Evolutionary conservation across 2,888 invertebrate genomes (phyloP), one percentile per base, ranked within the genome.

Genomic region (Drosophila meridionalis): DNA sequence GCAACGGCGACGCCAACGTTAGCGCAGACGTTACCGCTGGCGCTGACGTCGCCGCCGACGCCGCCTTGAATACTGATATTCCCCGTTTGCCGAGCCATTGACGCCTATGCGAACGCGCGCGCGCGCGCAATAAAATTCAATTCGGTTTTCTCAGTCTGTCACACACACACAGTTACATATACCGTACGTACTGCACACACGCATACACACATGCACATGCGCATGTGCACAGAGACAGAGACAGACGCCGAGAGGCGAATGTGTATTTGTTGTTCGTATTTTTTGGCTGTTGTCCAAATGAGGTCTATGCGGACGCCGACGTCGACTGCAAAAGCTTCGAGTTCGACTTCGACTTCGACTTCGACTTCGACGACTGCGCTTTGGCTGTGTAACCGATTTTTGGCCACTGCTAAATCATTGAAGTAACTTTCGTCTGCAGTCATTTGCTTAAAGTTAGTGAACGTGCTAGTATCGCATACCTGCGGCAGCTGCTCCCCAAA

Each of bases 391-490:
- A 90, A 90, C 80, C 83, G 78, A 85, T 88, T 90, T 85, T 91
- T 90, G 89, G 91, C 84, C 90, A 89, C 91, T 90, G 92, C 92
- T 92, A 92, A 92, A 92, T 92, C 91, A 84, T 83, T 83, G 90
- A 82, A 90, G 90, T 88, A 87, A 92, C 92, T 90, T 91, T 91
- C 91, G 92, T 92, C 92, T 92, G 92, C 91, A 92, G 92, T 93
- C 93, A 93, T 93, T 93, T 93, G 90, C 91, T 92, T 92, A 89
- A 92, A 92, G 93, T 92, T 92, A 92, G 93, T 92, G 92, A 92
- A 92, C 93, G 92, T 87, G 92, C 90, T 91, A 89, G 91, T 93
- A 92, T 92, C 93, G 92, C 80, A 80, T 85, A 80, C 79, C 80
- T 77, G 66, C 80, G 78, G 81, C 77, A 78, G 82, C 82, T 87